Conservation (phyloP, 35 echinoderm and acorn worm genomes). For the Hemicentrotus pulcherrimus region DNA sequence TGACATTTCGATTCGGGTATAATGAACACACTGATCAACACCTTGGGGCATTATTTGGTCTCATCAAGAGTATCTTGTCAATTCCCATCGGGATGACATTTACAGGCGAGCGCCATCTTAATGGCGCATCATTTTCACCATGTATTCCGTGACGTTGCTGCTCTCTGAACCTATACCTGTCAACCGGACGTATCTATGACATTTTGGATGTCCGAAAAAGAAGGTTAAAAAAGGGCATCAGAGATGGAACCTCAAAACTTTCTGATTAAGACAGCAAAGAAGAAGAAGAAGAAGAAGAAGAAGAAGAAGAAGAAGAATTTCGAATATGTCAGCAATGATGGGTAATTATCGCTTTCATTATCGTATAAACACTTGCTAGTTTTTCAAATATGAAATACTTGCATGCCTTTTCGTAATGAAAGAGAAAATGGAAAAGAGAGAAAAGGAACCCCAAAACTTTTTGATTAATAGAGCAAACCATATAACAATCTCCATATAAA, state of each 20-base stretch:
- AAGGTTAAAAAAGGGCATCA: not conserved
- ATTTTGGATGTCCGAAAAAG: not conserved
- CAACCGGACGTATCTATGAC: not conserved
- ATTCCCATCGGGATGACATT: not conserved
- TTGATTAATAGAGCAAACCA: no score
- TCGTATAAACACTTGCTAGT: no score
- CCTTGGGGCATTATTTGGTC: not conserved
- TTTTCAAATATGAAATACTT: no score
- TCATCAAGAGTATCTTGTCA: not conserved
- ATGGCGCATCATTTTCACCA: not conserved
- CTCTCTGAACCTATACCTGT: not conserved
- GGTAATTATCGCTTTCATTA: not conserved
- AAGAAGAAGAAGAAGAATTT: not conserved
- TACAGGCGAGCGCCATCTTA: not conserved
- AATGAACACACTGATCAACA: conserved; percentile 3
- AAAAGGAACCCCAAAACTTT: no score
- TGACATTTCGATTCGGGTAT: conserved; percentile 2
- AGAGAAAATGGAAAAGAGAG: no score
- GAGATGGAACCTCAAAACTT: not conserved
- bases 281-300: not conserved
- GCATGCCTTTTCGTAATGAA: no score
- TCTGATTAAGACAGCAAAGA: not conserved
- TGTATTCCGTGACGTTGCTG: not conserved
- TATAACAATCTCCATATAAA: no score
- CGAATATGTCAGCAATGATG: not conserved